Evolutionary conservation across 1,140 invertebrate genomes (phyloP).

Genomic region (Pectinophora gossypiella): DNA sequence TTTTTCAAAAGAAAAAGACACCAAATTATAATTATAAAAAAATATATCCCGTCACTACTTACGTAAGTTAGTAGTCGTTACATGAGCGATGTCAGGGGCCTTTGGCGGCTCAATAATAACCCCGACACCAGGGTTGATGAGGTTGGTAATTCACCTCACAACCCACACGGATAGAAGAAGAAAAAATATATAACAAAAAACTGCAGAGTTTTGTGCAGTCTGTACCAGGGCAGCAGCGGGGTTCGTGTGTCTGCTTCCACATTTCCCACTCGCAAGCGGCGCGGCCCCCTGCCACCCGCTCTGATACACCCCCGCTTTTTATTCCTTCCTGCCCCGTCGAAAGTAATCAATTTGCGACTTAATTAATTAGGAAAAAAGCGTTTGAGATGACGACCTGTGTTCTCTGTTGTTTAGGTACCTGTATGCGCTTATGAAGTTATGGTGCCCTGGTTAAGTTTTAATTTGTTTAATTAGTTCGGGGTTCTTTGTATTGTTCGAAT

Average conservation of each 20-base stretch:
- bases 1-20: not conserved
- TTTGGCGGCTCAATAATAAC: too few relatives aligned
- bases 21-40: too few relatives aligned
- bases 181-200: too few relatives aligned
- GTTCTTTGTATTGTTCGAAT: too few relatives aligned
- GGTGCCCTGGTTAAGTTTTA: not conserved
- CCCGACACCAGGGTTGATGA: too few relatives aligned
- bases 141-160: too few relatives aligned
- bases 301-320: constrained; percentile 63
- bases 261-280: constrained; percentile 65
- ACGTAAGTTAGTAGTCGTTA: too few relatives aligned
- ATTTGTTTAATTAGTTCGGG: too few relatives aligned
- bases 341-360: constrained; percentile 73
- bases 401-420: not conserved
- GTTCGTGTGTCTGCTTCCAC: constrained; percentile 74
- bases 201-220: not conserved
- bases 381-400: constrained; percentile 9
- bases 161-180: too few relatives aligned
- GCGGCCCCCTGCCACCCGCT: constrained; percentile 53
- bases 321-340: constrained; percentile 65
- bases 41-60: too few relatives aligned
- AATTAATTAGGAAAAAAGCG: constrained; percentile 71
- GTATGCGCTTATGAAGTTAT: not conserved
- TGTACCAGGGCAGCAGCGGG: constrained; percentile 42
- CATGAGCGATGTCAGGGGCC: too few relatives aligned